A percentile compares a stretch with the other conserved stretches of the same genome.
phyloP scores from a whole-genome alignment of 2,113 vertebrate genomes.

The Malaclemys terrapin region DNA sequence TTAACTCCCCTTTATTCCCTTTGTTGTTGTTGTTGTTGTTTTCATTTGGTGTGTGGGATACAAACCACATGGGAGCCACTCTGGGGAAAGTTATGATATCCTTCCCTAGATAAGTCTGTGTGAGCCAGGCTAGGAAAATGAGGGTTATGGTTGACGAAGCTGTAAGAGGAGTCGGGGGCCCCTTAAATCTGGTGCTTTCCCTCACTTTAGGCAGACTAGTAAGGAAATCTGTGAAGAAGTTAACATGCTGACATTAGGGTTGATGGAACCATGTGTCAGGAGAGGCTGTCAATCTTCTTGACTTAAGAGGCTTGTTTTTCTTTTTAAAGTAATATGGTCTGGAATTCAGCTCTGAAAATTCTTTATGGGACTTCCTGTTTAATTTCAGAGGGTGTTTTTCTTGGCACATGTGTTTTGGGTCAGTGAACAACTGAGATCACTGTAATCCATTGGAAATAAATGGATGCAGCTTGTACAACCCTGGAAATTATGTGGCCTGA shows the following conservation, averaged over 20 bases:
- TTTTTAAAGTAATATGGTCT: background rate
- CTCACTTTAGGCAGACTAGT: background rate
- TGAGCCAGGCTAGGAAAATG: background rate
- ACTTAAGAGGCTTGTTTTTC: background rate
- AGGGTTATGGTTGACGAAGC: background rate
- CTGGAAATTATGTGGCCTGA: background rate
- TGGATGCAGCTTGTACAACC: background rate
- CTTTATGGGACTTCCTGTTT: background rate
- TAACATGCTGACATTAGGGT: background rate
- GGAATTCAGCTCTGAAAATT: background rate
- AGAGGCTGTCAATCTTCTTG: background rate
- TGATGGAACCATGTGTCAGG: background rate
- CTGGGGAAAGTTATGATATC: background rate
- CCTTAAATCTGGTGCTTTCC: background rate
- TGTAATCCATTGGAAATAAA: background rate
- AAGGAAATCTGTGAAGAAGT: background rate
- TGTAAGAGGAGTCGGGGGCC: background rate
- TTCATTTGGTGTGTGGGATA: background rate
- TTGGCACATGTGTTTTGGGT: background rate
- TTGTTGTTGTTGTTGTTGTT: background rate
- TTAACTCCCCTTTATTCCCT: background rate
- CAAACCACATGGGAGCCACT: background rate
- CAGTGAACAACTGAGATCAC: background rate
- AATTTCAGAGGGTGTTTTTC: background rate
- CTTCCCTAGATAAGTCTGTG: background rate